Evolutionary conservation across 2,888 invertebrate genomes (phyloP).

Genomic region (Pimpla rufipes): DNA sequence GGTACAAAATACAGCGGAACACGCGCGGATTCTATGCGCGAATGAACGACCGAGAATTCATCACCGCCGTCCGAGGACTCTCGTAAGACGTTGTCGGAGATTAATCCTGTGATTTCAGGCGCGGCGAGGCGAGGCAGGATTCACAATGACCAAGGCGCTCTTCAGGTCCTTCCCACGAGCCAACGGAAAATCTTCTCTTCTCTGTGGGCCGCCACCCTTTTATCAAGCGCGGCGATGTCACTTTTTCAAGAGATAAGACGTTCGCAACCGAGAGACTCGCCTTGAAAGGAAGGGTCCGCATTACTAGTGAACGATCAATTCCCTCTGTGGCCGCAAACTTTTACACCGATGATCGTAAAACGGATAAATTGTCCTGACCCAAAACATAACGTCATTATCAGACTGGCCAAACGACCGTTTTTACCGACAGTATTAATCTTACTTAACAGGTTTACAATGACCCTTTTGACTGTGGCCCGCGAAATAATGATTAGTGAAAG

Average conservation of each 20-base stretch:
- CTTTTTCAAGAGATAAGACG: conserved; percentile 44
- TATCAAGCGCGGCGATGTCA: conserved; percentile 61
- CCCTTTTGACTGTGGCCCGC: conserved; percentile 7
- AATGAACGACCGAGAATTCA: conserved; percentile 64
- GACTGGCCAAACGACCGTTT: neutral
- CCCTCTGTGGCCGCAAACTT: neutral
- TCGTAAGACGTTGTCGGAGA: conserved; percentile 65
- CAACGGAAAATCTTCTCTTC: conserved; percentile 61
- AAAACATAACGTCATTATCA: conserved; percentile 4
- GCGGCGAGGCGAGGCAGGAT: conserved; percentile 49
- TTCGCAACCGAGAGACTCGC: neutral
- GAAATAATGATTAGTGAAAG: conserved; percentile 38
- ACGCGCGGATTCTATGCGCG: conserved; percentile 40
- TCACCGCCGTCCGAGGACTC: conserved; percentile 59
- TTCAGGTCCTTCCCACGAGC: conserved; percentile 63
- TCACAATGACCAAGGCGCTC: conserved; percentile 56
- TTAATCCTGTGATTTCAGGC: conserved; percentile 60
- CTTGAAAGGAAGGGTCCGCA: neutral
- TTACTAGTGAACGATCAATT: neutral
- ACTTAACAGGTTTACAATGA: neutral
- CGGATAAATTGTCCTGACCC: neutral
- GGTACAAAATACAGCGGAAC: conserved; percentile 19
- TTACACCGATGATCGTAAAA: conserved; percentile 6
- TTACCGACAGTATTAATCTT: neutral
- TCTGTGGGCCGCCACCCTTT: conserved; percentile 35